phyloP scores from a whole-genome alignment of 2,113 vertebrate genomes.

The Phaethon lepturus region DNA sequence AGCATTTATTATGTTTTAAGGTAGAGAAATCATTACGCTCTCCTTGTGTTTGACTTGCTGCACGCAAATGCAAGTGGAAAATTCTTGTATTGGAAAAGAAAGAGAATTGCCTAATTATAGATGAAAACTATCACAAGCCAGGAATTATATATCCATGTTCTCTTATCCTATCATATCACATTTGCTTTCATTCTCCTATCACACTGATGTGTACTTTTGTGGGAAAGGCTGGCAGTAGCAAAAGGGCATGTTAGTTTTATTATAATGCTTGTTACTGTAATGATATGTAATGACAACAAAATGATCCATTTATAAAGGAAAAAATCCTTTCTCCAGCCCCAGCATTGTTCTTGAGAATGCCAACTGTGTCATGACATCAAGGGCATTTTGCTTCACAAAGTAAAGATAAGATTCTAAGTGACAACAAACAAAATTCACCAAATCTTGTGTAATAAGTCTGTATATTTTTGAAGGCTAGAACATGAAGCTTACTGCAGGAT shows the following conservation, averaged over 20 bases:
- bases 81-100: not conserved
- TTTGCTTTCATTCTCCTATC: not conserved
- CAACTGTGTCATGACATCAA: not conserved
- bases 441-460: not conserved
- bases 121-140: not conserved
- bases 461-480: not conserved
- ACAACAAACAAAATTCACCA: not conserved
- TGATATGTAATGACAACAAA: not conserved
- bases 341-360: not conserved
- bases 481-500: not conserved
- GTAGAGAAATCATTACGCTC: not conserved
- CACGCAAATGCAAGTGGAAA: not conserved
- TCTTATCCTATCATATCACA: not conserved
- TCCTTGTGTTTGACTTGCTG: not conserved
- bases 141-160: not conserved
- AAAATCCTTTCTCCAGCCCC: not conserved
- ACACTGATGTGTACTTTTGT: not conserved
- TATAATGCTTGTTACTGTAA: not conserved
- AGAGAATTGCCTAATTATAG: not conserved
- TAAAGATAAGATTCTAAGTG: not conserved
- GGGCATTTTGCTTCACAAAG: not conserved
- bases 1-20: not conserved
- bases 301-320: not conserved
- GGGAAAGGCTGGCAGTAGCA: conserved; percentile 4
- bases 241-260: not conserved